Base-by-base conservation (phyloP, 2,888 invertebrate genomes). In the Theristus sp. region DNA sequence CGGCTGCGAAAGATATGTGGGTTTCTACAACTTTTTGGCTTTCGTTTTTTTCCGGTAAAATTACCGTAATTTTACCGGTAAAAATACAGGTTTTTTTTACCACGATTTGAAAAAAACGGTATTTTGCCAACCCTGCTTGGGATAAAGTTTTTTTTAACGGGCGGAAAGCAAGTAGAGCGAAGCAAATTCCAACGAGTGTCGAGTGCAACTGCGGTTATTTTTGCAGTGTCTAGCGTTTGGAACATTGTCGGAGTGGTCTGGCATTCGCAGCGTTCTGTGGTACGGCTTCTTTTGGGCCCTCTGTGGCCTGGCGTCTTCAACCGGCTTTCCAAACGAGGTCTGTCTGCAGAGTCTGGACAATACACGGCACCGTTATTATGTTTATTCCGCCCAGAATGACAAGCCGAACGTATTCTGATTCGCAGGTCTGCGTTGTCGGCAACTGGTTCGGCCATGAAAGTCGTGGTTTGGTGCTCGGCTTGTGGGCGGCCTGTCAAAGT, bases 401-500 rank as follows among this genome's bases (percentile, higher is more conserved):
- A 38, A 6, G 38, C 38, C 6, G n/a, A n/a, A n/a, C n/a, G n/a
- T n/a, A n/a, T n/a, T n/a, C n/a, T n/a, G n/a, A n/a, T n/a, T n/a
- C 38, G 27, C 75, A 75, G 49, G 75, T 65, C 2, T 74, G 75
- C 55, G 69, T 77, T 26, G 76, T 78, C 75, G 77, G 75, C 2
- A 77, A 76, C 67, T 77, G 77, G 77, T 77, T 77, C 66, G 76
- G 66, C 49, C 64, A 60, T 67, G 71, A 65, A 64, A 76, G 75
- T 60, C 75, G 77, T 28, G 78, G 78, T 47, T 67, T 76, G 24
- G 70, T 77, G 1, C 70, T 77, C 61, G 78, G 78, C 22, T 58
- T 75, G 6, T 78, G 78, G 78, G 75, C 75, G 64, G 74, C 75
- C 2, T 76, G 75, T 67, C 75, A 75, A 0, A 75, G 74, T 58